phyloP scores from a whole-genome alignment of 2,797 vertebrate species.

The Rhabdomys pumilio region DNA sequence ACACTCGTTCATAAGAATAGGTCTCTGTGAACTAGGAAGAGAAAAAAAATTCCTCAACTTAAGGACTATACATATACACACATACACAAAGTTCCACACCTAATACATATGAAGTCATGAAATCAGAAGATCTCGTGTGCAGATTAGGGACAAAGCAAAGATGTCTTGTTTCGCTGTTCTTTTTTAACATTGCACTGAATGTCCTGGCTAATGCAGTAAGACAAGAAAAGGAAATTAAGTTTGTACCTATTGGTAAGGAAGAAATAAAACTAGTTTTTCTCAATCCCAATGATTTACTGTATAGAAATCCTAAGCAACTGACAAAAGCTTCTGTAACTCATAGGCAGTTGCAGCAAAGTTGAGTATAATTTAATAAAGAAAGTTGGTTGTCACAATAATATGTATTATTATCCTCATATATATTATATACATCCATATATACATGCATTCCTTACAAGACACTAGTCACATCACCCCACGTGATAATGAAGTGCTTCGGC shows the following conservation, averaged over 20 bases:
- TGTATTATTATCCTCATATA: neutral
- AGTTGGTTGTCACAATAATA: neutral
- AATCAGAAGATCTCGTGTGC: neutral
- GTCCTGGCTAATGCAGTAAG: neutral
- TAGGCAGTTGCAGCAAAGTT: neutral
- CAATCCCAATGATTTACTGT: neutral
- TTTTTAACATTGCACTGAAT: neutral
- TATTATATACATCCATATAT: neutral
- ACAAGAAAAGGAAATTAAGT: constrained; percentile 32
- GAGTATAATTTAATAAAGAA: neutral
- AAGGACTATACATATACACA: neutral
- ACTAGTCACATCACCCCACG: neutral
- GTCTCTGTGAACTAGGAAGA: neutral
- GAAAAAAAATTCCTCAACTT: neutral
- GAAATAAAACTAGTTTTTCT: constrained; percentile 2
- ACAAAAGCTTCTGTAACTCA: neutral
- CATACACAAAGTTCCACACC: neutral
- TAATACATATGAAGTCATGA: neutral
- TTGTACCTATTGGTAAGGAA: neutral
- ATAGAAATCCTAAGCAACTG: neutral
- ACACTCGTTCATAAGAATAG: neutral
- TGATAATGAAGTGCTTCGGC: neutral
- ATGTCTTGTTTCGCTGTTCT: neutral
- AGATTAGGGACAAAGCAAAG: neutral
- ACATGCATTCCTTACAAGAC: neutral